Conservation (phyloP, 2,113 vertebrate species). For the Pelecanus crispus region DNA sequence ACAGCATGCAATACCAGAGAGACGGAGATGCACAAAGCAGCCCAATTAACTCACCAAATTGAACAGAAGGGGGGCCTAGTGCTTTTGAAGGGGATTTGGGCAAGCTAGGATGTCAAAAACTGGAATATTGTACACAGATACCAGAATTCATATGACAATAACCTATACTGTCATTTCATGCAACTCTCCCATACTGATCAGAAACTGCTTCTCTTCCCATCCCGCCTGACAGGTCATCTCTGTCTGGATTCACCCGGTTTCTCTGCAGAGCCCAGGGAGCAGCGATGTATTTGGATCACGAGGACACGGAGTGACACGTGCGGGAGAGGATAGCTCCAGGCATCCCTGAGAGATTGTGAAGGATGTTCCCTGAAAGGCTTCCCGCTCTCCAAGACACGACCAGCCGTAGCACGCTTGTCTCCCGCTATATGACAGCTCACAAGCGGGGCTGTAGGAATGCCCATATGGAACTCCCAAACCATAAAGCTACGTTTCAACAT, state of each 20-base stretch:
- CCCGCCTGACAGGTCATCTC: not conserved
- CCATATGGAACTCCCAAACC: not conserved
- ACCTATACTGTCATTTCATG: not conserved
- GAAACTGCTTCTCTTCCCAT: not conserved
- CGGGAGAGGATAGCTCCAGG: not conserved
- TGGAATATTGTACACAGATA: not conserved
- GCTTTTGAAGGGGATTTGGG: not conserved
- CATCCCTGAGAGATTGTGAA: not conserved
- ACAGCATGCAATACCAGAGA: not conserved
- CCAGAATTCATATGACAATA: not conserved
- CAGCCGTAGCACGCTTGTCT: not conserved
- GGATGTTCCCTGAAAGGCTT: not conserved
- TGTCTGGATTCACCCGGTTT: not conserved
- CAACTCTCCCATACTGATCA: not conserved
- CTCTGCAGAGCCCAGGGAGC: not conserved
- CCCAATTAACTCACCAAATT: slow-evolving; percentile 14
- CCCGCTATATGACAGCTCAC: not conserved
- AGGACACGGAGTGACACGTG: not conserved
- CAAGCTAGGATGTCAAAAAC: not conserved
- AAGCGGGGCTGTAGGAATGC: not conserved
- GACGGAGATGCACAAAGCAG: not conserved
- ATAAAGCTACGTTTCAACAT: not conserved
- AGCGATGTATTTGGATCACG: not conserved
- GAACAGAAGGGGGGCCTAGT: not conserved
- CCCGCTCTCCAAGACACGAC: not conserved